Evolutionary conservation across 2,888 invertebrate genomes (phyloP), one percentile per base, ranked within the genome.

Genomic region (Apotomis betuletana): DNA sequence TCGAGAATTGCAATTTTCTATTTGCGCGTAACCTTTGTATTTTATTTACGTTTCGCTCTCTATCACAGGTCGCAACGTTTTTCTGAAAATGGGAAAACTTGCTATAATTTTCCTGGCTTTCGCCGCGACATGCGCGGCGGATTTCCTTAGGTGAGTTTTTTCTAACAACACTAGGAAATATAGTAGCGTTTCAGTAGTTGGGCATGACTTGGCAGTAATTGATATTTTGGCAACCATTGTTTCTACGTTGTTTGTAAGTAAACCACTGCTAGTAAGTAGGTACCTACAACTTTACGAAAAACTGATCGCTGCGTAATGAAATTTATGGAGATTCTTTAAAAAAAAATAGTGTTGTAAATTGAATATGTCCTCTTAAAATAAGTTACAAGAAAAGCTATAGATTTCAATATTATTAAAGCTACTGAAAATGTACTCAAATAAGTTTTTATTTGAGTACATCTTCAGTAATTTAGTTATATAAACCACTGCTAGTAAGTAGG

Each of bases 51-150:
- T 13, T 8, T 46, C 41, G 27, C 52, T 46, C 61, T 55, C 15
- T 73, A 15, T 64, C n/a, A 46, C 12, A 65, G 71, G 27, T 61
- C 41, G 41, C 67, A 77, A 80, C 83, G 84, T 84, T 81, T 87
- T 85, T 85, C 85, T 77, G 79, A 85, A 74, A 76, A 90, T 90
- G 90, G 82, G 80, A 63, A 83, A 80, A 76, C 76, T 85, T 57
- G 76, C 86, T 67, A 49, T 88, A 64, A 70, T 88, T 38, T 76
- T 90, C 61, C 75, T 89, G 80, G 87, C 87, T 60, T 71, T 89
- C 68, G 79, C 81, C 76, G 83, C 84, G 69, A 77, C 84, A 71
- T 85, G 84, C 77, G 84, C 80, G 70, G 82, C 85, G 58, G 88
- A 82, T 44, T 85, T 90, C 74, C 75, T 82, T 46, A 87, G 90